These are phyloP conservation scores for Buteo buteo DNA, from an alignment of 2,113 vertebrate genomes.

Conservation along the genomic window DNA sequence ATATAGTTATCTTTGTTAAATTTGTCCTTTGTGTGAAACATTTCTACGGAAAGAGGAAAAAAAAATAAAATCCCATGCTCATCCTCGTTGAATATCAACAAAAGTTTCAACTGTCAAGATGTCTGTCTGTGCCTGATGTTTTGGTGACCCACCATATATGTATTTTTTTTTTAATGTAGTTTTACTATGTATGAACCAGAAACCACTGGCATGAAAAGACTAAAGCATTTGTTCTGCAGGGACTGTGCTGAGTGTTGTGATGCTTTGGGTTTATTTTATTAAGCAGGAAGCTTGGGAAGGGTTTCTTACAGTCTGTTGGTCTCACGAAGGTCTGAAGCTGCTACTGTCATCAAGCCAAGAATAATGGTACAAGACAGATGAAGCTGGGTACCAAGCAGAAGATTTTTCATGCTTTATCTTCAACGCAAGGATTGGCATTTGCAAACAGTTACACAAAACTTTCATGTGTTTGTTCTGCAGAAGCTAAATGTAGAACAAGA, in stretches of 20 bases:
- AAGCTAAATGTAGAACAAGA: background rate
- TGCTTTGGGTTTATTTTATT: background rate
- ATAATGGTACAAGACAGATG: background rate
- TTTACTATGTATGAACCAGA: background rate
- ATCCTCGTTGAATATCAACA: background rate
- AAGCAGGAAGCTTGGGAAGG: background rate
- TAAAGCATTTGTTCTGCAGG: background rate
- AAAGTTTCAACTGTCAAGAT: background rate
- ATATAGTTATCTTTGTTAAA: background rate
- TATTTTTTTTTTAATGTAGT: background rate
- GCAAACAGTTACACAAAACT: background rate
- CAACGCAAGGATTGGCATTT: background rate
- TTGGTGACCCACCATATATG: background rate
- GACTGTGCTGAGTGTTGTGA: background rate
- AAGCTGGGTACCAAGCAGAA: background rate
- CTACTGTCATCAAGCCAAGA: background rate
- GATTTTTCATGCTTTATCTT: background rate
- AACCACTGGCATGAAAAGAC: background rate
- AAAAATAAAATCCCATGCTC: background rate
- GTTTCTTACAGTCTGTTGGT: background rate
- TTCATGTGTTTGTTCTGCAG: background rate
- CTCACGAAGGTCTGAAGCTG: background rate
- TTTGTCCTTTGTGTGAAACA: background rate
- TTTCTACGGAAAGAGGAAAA: background rate
- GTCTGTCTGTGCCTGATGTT: background rate